Base-by-base conservation (phyloP, 2,113 vertebrate genomes). In the Sardina pilchardus region DNA sequence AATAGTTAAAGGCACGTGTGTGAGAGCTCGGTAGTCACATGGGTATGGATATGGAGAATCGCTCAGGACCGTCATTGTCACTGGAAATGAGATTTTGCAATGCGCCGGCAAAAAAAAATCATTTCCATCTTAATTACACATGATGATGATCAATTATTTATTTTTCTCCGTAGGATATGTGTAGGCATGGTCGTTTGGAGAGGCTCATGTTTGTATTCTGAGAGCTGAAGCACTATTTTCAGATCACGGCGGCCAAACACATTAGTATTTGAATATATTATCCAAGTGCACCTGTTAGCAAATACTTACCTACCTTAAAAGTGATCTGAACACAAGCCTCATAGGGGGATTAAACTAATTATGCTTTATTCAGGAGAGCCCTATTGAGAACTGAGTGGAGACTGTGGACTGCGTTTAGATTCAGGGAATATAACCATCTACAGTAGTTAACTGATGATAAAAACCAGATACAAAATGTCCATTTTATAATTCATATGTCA, bases 181-280 rank as follows among this genome's bases (percentile, higher is more conserved):
- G 63, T 10, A 26, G 63, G 8, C 8, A 34, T 71, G 63, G 17
- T 71, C 34, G 63, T 71, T 71, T 71, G 63, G 8, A 30, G 10
- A 71, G n/a, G 63, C 26, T 34, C 6, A 30, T 71, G 63, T 71
- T 71, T 71, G 63, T 26, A 71, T 71, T 14, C 26, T 30, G 63
- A 71, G 26, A 34, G n/a, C 63, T 30, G 63, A 34, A 71, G n/a
- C 63, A 10, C 26, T 71, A 8, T 71, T 71, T 71, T 10, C 63
- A 71, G 26, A 71, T 71, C 63, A 30, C 1, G n/a, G 26, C 34
- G 63, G 63, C 30, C 63, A 71, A 71, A 71, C 26, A 71, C 63
- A 71, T 71, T 71, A 71, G 63, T 71, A 34, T 71, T 71, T 71
- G 63, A 34, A 71, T 71, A 71, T 30, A 34, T 71, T 26, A 71